A percentile compares a stretch with the other conserved stretches of the same genome.
These are phyloP conservation scores for Austrolebias charrua DNA, from an alignment of 2,797 vertebrate genomes.

Conservation along the genomic window DNA sequence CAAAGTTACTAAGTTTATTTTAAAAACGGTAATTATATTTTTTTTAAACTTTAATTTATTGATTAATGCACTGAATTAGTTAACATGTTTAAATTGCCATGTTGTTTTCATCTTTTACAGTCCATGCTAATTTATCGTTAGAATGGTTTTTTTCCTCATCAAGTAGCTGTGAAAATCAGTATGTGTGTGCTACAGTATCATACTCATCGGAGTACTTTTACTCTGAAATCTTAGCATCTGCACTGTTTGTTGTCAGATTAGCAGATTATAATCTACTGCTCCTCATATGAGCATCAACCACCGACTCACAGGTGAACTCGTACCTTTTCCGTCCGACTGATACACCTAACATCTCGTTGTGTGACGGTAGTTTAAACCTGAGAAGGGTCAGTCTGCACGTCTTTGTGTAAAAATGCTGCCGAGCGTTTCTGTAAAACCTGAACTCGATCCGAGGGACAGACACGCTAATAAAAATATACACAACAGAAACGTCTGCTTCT, in stretches of 20 bases:
- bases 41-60: constrained; percentile 5
- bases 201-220: not conserved
- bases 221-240: not conserved
- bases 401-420: no score
- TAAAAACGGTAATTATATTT: not conserved
- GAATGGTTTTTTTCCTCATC: not conserved
- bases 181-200: not conserved
- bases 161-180: not conserved
- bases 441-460: no score
- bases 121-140: constrained; percentile 2
- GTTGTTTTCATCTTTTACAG: constrained; percentile 6
- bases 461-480: no score
- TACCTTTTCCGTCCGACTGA: no score
- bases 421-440: no score
- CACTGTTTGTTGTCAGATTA: not conserved
- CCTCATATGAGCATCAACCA: not conserved
- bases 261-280: not conserved
- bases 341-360: no score
- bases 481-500: no score
- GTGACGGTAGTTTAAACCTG: no score
- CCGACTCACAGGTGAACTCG: no score
- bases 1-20: no score
- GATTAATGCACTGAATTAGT: constrained; percentile 3
- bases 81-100: not conserved
- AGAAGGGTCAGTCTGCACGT: no score